phyloP scores from a whole-genome alignment of 2,888 invertebrate species.

The Mythimna pallens region DNA sequence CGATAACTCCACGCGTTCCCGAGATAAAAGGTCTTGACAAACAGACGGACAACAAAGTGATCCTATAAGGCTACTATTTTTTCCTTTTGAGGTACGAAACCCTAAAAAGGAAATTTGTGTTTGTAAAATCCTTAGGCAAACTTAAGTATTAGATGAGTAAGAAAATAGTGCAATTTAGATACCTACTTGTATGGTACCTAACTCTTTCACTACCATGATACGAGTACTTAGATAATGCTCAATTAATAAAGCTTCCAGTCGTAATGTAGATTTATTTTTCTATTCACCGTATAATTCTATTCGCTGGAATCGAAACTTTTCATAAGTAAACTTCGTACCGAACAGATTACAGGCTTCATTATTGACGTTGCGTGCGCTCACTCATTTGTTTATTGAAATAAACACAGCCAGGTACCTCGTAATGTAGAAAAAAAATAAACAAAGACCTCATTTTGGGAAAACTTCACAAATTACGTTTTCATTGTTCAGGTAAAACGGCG shows the following conservation, averaged over 20 bases:
- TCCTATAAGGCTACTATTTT: too few species aligned
- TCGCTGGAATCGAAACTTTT: constrained; percentile 49
- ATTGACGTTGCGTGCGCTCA: constrained; percentile 73
- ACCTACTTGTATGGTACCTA: background rate
- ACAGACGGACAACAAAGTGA: too few species aligned
- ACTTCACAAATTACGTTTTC: constrained; percentile 64
- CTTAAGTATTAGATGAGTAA: too few species aligned
- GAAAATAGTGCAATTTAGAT: background rate
- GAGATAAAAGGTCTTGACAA: too few species aligned
- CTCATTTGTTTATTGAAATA: constrained; percentile 75
- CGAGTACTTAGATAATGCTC: background rate
- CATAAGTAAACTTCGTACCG: constrained; percentile 50
- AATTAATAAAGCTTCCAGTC: constrained; percentile 11
- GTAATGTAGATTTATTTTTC: constrained; percentile 21
- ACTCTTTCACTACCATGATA: background rate
- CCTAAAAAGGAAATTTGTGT: too few species aligned
- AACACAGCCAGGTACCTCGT: constrained; percentile 68
- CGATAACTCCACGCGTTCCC: too few species aligned
- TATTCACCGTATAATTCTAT: constrained; percentile 44
- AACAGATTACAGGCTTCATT: constrained; percentile 68
- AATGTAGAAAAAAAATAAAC: constrained; percentile 73
- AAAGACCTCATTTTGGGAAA: constrained; percentile 68
- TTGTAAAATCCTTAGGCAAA: too few species aligned
- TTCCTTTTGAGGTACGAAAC: too few species aligned
- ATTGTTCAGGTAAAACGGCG: constrained; percentile 40